phyloP scores from a whole-genome alignment of 2,113 vertebrate species.

The Theristicus caerulescens region DNA sequence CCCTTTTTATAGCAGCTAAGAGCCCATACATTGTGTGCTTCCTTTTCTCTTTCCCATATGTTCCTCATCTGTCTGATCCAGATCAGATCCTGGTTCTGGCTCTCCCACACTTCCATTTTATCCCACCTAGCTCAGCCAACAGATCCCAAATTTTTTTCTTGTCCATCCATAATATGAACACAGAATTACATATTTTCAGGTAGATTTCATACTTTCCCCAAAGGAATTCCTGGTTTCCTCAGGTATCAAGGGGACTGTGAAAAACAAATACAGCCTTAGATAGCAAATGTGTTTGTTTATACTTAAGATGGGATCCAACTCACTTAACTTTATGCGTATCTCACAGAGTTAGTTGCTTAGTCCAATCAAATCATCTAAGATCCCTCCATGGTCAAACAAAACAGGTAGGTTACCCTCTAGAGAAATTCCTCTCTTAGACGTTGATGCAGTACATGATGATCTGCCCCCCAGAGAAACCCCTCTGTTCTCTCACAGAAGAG shows the following conservation, averaged over 20 bases:
- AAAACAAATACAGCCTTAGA: not conserved
- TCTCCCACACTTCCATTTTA: not conserved
- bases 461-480: not conserved
- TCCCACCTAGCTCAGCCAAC: not conserved
- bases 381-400: not conserved
- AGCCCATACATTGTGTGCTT: not conserved
- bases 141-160: not conserved
- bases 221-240: not conserved
- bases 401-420: not conserved
- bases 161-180: not conserved
- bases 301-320: not conserved
- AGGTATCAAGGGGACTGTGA: not conserved
- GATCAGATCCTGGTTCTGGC: not conserved
- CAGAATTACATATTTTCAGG: not conserved
- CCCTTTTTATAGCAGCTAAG: not conserved
- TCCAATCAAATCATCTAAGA: not conserved
- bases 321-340: not conserved
- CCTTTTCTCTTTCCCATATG: not conserved
- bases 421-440: not conserved
- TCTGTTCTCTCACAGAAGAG: not conserved
- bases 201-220: not conserved
- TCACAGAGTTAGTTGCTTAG: not conserved
- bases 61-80: not conserved
- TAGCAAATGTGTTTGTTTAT: not conserved
- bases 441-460: not conserved